Conservation (phyloP, 2,113 vertebrate genomes). For the Eleginops maclovinus region DNA sequence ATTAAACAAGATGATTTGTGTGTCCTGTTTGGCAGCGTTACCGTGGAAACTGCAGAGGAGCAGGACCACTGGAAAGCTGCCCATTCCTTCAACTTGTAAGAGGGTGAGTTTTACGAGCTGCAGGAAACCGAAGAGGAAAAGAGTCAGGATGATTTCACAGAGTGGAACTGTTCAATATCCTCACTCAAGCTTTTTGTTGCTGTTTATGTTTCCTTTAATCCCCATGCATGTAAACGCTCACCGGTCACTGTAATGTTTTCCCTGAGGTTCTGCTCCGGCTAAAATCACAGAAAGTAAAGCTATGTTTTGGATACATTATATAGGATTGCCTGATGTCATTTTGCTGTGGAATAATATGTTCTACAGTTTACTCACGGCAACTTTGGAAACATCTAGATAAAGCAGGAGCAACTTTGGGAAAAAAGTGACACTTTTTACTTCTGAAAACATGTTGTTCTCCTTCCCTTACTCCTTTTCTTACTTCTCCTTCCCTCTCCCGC, state of each 20-base stretch:
- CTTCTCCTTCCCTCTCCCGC: constrained; percentile 54
- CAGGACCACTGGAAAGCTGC: constrained; percentile 78
- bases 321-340: constrained; percentile 59
- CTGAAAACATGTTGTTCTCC: constrained; percentile 42
- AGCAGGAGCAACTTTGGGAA: constrained; percentile 10
- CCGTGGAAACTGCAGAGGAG: constrained; percentile 86
- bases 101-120: constrained; percentile 74
- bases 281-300: constrained; percentile 49
- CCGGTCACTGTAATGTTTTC: constrained; percentile 61
- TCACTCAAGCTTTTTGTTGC: constrained; percentile 45
- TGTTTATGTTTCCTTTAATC: constrained; percentile 74
- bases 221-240: constrained; percentile 50
- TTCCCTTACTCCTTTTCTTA: constrained; percentile 25
- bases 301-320: constrained; percentile 42
- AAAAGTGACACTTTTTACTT: constrained; percentile 14
- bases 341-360: constrained; percentile 36
- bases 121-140: constrained; percentile 71
- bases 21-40: constrained; percentile 82
- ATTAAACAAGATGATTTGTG: constrained; percentile 78
- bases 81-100: constrained; percentile 80
- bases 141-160: constrained; percentile 70
- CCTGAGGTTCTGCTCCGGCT: constrained; percentile 45
- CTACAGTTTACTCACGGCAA: constrained; percentile 17
- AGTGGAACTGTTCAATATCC: constrained; percentile 79
- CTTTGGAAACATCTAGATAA: constrained; percentile 48